Evolutionary conservation across 2,888 invertebrate species (phyloP).

Genomic region (Mythimna pallens): DNA sequence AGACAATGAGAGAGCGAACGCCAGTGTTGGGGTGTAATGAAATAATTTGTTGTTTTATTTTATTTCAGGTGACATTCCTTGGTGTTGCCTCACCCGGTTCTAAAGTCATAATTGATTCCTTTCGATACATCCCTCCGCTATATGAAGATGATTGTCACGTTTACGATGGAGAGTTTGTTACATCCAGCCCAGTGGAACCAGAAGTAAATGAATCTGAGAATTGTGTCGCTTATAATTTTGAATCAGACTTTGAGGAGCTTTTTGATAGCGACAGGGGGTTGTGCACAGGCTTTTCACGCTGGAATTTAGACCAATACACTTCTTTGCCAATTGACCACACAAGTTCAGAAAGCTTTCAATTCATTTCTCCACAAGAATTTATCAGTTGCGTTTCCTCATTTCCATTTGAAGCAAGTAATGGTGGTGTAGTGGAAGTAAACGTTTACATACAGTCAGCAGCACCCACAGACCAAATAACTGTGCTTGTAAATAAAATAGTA

Average conservation of each 20-base stretch:
- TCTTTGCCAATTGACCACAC: slow-evolving; percentile 42
- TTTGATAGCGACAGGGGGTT: slow-evolving; percentile 56
- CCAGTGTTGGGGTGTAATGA: too few relatives aligned
- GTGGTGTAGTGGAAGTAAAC: slow-evolving; percentile 65
- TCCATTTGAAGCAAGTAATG: slow-evolving; percentile 46
- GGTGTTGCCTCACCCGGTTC: slow-evolving; percentile 63
- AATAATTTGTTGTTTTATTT: neutral
- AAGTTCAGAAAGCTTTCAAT: slow-evolving; percentile 51
- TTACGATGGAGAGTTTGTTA: slow-evolving; percentile 59
- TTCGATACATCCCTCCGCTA: slow-evolving; percentile 67
- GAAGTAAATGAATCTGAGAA: slow-evolving; percentile 44
- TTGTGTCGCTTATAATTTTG: slow-evolving; percentile 66
- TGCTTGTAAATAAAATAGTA: slow-evolving; percentile 55
- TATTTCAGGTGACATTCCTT: slow-evolving; percentile 67
- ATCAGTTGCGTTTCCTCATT: slow-evolving; percentile 63
- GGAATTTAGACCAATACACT: slow-evolving; percentile 50
- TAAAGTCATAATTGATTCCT: slow-evolving; percentile 68
- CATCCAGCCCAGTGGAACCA: slow-evolving; percentile 36
- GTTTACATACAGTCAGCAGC: slow-evolving; percentile 60
- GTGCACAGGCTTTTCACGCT: slow-evolving; percentile 56
- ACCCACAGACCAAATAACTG: slow-evolving; percentile 55
- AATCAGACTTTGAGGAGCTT: slow-evolving; percentile 43
- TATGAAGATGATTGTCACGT: slow-evolving; percentile 64
- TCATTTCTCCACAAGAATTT: slow-evolving; percentile 51
- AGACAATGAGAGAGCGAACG: too few relatives aligned